phyloP scores from a whole-genome alignment of 2,888 invertebrate genomes.

The Quadroppia sp. region DNA sequence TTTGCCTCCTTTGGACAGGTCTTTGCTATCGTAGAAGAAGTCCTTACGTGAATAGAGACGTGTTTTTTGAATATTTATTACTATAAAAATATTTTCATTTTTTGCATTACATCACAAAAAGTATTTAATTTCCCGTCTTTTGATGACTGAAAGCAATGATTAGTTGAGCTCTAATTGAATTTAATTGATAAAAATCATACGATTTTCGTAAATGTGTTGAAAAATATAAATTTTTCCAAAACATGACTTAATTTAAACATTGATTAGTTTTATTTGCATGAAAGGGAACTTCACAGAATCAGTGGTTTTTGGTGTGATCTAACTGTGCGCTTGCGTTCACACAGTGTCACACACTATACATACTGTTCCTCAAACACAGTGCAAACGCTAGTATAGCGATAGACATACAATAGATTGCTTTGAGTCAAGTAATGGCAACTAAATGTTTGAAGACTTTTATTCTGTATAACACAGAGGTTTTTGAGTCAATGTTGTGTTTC shows the following conservation, averaged over 20 bases:
- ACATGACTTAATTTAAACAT: too few relatives aligned
- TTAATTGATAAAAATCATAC: too few relatives aligned
- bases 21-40: too few relatives aligned
- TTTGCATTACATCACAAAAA: too few relatives aligned
- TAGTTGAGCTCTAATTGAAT: too few relatives aligned
- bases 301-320: not conserved
- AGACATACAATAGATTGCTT: not conserved
- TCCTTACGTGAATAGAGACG: not conserved
- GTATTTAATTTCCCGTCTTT: too few relatives aligned
- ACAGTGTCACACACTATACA: too few relatives aligned
- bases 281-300: too few relatives aligned
- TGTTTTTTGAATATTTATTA: not conserved
- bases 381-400: not conserved
- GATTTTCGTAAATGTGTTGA: too few relatives aligned
- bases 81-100: not conserved
- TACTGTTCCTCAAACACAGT: not conserved
- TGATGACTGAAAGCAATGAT: too few relatives aligned
- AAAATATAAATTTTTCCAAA: too few relatives aligned
- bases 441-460: not conserved
- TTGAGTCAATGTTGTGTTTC: not conserved
- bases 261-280: not conserved
- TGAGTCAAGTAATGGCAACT: slow-evolving; percentile 12
- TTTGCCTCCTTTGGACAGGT: too few relatives aligned
- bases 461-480: not conserved
- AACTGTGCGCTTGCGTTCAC: slow-evolving; percentile 28